Base-by-base conservation (phyloP, 2,888 invertebrate genomes). In the Melolontha melolontha region DNA sequence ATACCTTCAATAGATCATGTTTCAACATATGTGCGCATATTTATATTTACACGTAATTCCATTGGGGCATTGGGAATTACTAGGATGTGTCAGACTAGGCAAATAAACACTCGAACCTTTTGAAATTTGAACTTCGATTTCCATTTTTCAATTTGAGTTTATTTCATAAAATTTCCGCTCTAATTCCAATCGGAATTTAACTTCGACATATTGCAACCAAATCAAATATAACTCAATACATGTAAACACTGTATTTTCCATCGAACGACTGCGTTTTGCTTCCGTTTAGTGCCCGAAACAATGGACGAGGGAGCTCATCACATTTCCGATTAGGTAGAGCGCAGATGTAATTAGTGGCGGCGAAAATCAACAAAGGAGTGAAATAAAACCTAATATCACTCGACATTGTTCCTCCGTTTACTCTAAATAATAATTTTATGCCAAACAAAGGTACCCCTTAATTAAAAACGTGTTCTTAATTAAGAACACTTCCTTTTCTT, bases 311-410 rank as follows among this genome's bases (percentile, higher is more conserved):
- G 10, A 29, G 50, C 64, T 64, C 51, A 44, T 64, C 64, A 42
- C 64, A 64, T 64, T 64, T 64, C 64, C 51, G 52, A 64, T 64
- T 64, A 64, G 42, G 22, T n/a, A 16, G 27, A 14, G 52, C 44
- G 50, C 44, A 42, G 14, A 52, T 44, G 64, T 64, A 64, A 64
- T 64, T 64, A 64, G 34, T 16, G 52, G 52, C 40, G 22, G 22
- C 41, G 16, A 51, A 51, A n/a, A 29, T 17, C 29, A 29, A 17
- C 22, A 29, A 44, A 52, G n/a, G 64, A 34, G 10, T 16, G 34
- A 42, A 52, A 62, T 62, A 49, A 34, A 39, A 47, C 6, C 41
- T 59, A 47, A 14, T 41, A 44, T 44, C 34, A n/a, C 41, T n/a
- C 27, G 10, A 7, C 47, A 11, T 11, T 57, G 17, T 27, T 41